Base-by-base conservation (phyloP, 2,113 vertebrate species). In the Thamnaconus septentrionalis region DNA sequence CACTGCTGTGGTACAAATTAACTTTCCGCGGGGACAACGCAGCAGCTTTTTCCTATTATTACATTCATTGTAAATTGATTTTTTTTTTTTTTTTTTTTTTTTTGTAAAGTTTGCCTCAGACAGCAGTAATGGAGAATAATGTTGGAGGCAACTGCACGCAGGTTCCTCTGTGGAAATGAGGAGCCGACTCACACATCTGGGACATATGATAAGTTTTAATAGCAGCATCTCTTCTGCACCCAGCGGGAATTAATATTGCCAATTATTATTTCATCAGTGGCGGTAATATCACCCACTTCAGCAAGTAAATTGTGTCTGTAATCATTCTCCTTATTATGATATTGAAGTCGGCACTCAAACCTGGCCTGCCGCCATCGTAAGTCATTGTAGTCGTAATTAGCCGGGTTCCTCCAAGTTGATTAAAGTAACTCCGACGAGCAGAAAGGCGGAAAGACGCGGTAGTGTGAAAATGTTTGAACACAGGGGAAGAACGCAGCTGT, bases 1-100 rank as follows among this genome's bases (percentile, higher is more conserved):
- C 68, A 72, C 73, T 77, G 78, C n/a, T 44, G 11, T 41, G 51
- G 61, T 61, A 53, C 64, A 71, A 73, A 75, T 71, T 56, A 62
- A 67, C 40, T 54, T 53, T 59, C 1, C 4, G 71, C 60, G 53
- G 39, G 18, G 5, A 65, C 18, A 61, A 56, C 31, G 63, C 60
- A 69, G 42, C 41, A 62, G 4, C 9, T 7, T 8, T 41, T 78
- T 71, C 66, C 18, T 31, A 31, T 31, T 31, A 31, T 31, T 31
- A 31, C 18, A 61, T 45, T 43, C 56, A 31, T 52, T 55, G 48
- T 49, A 4, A 66, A 72, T 52, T 57, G 44, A 11, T 9, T 11
- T 49, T 60, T 53, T 3, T 7, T 10, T 10, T 11, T 49, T 60
- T 53, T 3, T 7, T 10, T 10, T 31, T 31, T 31, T 31, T 31